Percentiles rank a stretch among this genome's conserved stretches.
These are phyloP conservation scores for Drosophila nigrodunni DNA, from an alignment of 1,140 invertebrate species.

Conservation along the genomic window DNA sequence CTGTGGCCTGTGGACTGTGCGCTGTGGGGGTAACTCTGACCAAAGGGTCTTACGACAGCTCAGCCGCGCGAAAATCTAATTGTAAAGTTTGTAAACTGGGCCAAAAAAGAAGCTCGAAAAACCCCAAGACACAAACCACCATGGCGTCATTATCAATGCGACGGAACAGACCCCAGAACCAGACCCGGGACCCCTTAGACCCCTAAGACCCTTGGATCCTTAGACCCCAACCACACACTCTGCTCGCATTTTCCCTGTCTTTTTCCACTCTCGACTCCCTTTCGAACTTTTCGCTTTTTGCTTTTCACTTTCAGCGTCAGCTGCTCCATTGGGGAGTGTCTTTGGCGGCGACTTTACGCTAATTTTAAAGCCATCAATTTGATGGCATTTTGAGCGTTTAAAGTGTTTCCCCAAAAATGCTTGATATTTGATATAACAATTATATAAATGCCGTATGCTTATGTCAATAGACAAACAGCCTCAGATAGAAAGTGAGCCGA, in stretches of 20 bases:
- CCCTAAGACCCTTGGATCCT: neutral
- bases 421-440: constrained; percentile 80
- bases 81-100: constrained; percentile 74
- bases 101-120: constrained; percentile 52
- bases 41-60: constrained; percentile 41
- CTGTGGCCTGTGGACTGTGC: too few species aligned
- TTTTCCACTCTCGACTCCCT: neutral
- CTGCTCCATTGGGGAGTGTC: constrained; percentile 1
- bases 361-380: constrained; percentile 80
- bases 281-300: constrained; percentile 11
- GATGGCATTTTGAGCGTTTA: constrained; percentile 69
- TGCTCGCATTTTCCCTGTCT: constrained; percentile 1
- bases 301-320: constrained; percentile 20
- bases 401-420: constrained; percentile 58
- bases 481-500: constrained; percentile 25
- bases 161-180: constrained; percentile 27
- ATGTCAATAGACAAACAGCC: constrained; percentile 57
- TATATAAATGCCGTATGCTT: constrained; percentile 70
- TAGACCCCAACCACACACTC: constrained; percentile 28
- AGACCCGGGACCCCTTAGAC: neutral
- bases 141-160: constrained; percentile 61
- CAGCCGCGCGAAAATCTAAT: constrained; percentile 67
- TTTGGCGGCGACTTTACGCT: constrained; percentile 33
- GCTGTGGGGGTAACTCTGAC: constrained; percentile 8
- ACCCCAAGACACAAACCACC: constrained; percentile 43